Percentiles rank a stretch among this genome's conserved stretches.
Conservation (phyloP, 2,888 invertebrate genomes). For the Polymixis flavicincta region DNA sequence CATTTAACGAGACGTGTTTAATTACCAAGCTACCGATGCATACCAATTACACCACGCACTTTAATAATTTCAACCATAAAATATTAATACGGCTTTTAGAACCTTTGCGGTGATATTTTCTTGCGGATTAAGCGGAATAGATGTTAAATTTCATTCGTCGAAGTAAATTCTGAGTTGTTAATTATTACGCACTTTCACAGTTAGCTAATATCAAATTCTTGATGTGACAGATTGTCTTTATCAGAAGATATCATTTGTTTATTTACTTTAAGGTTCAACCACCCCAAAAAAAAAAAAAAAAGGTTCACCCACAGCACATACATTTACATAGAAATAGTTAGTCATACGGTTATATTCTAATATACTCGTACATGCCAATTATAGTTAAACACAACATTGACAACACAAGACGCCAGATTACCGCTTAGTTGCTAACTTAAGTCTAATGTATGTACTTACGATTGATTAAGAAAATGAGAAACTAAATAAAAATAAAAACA, state of each 20-base stretch:
- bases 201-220: neutral
- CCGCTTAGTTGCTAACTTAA: too few species aligned
- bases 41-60: conserved; percentile 63
- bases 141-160: conserved; percentile 2
- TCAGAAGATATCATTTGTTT: neutral
- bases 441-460: too few species aligned
- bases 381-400: too few species aligned
- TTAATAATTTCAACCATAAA: conserved; percentile 53
- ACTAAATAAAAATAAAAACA: too few species aligned
- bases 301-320: too few species aligned
- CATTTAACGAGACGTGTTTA: conserved; percentile 76
- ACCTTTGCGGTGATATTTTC: conserved; percentile 31
- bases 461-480: too few species aligned
- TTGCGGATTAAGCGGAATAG: neutral
- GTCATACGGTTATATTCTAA: too few species aligned
- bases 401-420: too few species aligned
- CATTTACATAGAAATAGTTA: too few species aligned
- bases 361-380: too few species aligned
- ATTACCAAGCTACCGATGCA: conserved; percentile 72
- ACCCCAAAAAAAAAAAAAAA: too few species aligned
- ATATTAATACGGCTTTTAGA: conserved; percentile 33
- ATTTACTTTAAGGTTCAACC: too few species aligned
- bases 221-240: neutral
- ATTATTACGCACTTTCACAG: neutral
- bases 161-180: neutral